Base-by-base conservation (phyloP, 1,140 invertebrate genomes). In the Drosophila biarmipes region DNA sequence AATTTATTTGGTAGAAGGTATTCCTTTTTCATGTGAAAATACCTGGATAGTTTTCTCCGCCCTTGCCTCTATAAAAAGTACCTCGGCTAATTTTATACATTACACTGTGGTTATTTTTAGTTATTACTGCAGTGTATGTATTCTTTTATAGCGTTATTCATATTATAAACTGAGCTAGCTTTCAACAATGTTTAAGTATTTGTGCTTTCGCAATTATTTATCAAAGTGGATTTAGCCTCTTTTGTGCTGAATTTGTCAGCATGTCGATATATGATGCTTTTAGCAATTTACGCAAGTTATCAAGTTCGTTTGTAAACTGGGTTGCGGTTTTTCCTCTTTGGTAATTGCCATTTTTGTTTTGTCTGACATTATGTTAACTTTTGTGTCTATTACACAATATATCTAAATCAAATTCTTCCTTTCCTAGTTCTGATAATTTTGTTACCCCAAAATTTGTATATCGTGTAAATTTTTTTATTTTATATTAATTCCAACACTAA, bases 191-290 rank as follows among this genome's bases (percentile, higher is more conserved):
- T 45, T 45, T 45, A 21, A 2, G 38, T 17, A 8, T 40, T 40
- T 17, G 17, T 4, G n/a, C 40, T 17, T 42, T 42, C 40, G 17
- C 40, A 19, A 11, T 42, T 19, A 8, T 42, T 42, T 10, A 42
- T 42, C 15, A 42, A 17, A 10, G 17, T 42, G n/a, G n/a, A 11
- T 42, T 10, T 19, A 5, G 37, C 14, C n/a, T 38, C 4, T n/a
- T 38, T 38, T 42, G 40, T 42, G 40, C 17, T 45, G 19, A 45
- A 45, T 21, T 21, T 45, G 42, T 43, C 42, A 17, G 42, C 17
- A 43, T 21, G 6, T 45, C 19, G 19, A 45, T 43, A 6, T 43
- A 43, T 4, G 10, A 21, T 43, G 42, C 17, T 43, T 43, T 3
- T 19, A 21, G 19, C 4, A 7, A 10, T 43, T 19, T 19, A 12